Evolutionary conservation across 92 coral and sea anemone genomes (phyloP).

Genomic region (Porites divaricata): DNA sequence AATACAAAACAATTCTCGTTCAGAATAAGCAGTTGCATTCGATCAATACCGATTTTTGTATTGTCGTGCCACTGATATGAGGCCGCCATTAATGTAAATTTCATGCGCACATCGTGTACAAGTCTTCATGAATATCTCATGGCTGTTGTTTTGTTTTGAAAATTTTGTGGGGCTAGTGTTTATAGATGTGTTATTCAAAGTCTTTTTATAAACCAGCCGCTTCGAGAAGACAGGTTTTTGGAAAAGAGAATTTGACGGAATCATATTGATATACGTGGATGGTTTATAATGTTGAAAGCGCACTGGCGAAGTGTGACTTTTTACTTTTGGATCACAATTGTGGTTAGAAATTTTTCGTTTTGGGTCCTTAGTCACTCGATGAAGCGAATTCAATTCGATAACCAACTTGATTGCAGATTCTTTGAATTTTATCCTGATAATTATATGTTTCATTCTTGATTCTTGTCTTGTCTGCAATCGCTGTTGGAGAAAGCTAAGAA

Average conservation of each 20-base stretch:
- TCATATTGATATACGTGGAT: neutral
- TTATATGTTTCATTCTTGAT: neutral
- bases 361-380: constrained; percentile 30
- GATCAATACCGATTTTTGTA: neutral
- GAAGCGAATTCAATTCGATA: constrained; percentile 26
- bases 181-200: constrained; percentile 3
- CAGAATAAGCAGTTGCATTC: neutral
- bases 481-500: neutral
- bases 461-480: neutral
- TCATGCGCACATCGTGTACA: neutral
- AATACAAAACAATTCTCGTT: neutral
- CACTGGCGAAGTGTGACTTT: neutral
- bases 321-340: neutral
- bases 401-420: neutral
- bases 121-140: neutral
- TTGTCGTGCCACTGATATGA: neutral
- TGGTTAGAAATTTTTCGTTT: constrained; percentile 7
- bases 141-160: neutral
- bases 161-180: neutral
- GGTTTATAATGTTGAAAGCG: neutral
- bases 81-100: constrained; percentile 20
- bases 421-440: constrained; percentile 1
- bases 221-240: neutral
- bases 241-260: neutral
- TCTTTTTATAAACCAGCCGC: constrained; percentile 7